These are phyloP conservation scores for Poeciliopsis turneri DNA, from an alignment of 2,797 vertebrate genomes.

Conservation along the genomic window DNA sequence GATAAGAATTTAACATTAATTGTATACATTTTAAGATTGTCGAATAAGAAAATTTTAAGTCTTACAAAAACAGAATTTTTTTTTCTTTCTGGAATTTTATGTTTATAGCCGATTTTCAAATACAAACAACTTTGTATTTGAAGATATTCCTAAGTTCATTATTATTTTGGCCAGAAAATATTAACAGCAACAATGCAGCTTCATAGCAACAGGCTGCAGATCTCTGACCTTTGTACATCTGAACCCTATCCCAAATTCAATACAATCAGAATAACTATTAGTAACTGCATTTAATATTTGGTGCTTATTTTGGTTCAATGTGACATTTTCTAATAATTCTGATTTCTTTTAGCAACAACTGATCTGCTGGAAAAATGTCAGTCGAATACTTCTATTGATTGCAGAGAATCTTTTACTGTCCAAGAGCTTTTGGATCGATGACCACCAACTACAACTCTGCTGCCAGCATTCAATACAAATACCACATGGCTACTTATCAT, in stretches of 20 bases:
- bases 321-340: background rate
- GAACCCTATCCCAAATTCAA: background rate
- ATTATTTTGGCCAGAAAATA: background rate
- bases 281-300: background rate
- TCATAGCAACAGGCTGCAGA: background rate
- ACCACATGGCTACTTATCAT: background rate
- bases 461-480: background rate
- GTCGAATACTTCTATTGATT: background rate
- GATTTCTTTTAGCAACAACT: background rate
- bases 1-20: background rate
- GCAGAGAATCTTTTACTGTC: background rate
- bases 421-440: background rate
- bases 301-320: background rate
- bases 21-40: background rate
- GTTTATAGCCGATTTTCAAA: background rate
- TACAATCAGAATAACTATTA: background rate
- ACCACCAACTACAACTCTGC: background rate
- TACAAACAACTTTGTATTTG: background rate
- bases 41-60: background rate
- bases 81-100: background rate
- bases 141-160: background rate
- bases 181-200: background rate
- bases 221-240: background rate
- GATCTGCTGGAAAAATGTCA: background rate
- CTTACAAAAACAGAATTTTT: background rate